Conservation (phyloP, 2,113 vertebrate genomes). For the Steatornis caripensis region DNA sequence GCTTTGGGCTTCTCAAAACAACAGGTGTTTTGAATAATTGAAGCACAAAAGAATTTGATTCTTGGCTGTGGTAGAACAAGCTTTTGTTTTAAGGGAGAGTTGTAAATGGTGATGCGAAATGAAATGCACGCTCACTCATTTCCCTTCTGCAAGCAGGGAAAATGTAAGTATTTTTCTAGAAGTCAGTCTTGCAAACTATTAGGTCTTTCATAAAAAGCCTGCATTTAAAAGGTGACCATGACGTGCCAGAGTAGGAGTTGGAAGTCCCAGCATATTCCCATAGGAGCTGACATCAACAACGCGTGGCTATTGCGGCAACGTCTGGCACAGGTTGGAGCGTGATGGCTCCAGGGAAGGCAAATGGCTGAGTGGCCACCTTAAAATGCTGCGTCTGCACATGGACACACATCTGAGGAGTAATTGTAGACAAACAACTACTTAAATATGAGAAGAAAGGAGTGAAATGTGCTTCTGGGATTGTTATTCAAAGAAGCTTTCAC, state of each 20-base stretch:
- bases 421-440: neutral
- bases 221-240: neutral
- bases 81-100: neutral
- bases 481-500: neutral
- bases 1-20: neutral
- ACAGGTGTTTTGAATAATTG: neutral
- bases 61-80: neutral
- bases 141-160: neutral
- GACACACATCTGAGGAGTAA: neutral
- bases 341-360: neutral
- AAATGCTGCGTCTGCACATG: neutral
- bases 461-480: neutral
- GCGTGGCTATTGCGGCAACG: rapidly evolving
- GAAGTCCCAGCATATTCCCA: rapidly evolving
- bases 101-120: neutral
- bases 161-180: neutral
- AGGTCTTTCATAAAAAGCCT: neutral
- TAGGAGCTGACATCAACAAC: neutral
- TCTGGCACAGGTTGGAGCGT: neutral
- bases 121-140: rapidly evolving
- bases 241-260: neutral
- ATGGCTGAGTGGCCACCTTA: neutral
- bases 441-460: neutral
- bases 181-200: neutral
- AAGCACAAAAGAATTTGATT: neutral